Evolutionary conservation across 1,140 invertebrate genomes (phyloP), one percentile per base, ranked within the genome.

Genomic region (Drosophila nikananu): DNA sequence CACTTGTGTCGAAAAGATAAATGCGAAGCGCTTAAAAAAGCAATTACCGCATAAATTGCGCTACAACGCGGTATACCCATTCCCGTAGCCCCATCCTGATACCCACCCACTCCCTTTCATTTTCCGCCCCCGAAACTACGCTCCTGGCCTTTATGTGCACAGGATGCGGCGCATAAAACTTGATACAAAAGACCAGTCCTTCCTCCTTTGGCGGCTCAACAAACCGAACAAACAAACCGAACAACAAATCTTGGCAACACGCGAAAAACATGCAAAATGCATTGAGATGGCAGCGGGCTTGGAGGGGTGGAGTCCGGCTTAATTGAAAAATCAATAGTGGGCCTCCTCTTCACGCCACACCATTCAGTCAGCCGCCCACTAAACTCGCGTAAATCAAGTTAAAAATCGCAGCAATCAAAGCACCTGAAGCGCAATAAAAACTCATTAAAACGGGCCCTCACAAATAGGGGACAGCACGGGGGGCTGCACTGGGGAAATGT

Each of bases 21-120:
- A 91, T 91, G 86, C 77, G 80, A 87, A 91, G 82, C 87, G 86
- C 87, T 91, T 91, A 91, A 91, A 91, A 91, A 91, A 91, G 87
- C 86, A 91, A 91, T 91, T 91, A 91, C 86, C 86, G 83, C 86
- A 90, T 90, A 90, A 90, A 90, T 90, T 90, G 86, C 83, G 73
- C 83, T 89, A 77, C 83, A 70, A 59, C 65, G 65, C 68, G 65
- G 65, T 72, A 59, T 49, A 65, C 48, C 60, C 27, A 51, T 30
- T 23, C 41, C 59, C 42, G 1, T 5, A 3, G 7, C 27, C n/a
- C 35, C 35, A 42, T 35, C 25, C 25, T 10, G 15, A 46, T 48
- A 23, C 58, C 25, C 9, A 10, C 30, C 30, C 30, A 10, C 51
- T 42, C 25, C 58, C 25, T 67, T 67, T 62, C 76, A 73, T 64